phyloP scores from a whole-genome alignment of 2,888 invertebrate genomes.

The Vandiemenella viatica region DNA sequence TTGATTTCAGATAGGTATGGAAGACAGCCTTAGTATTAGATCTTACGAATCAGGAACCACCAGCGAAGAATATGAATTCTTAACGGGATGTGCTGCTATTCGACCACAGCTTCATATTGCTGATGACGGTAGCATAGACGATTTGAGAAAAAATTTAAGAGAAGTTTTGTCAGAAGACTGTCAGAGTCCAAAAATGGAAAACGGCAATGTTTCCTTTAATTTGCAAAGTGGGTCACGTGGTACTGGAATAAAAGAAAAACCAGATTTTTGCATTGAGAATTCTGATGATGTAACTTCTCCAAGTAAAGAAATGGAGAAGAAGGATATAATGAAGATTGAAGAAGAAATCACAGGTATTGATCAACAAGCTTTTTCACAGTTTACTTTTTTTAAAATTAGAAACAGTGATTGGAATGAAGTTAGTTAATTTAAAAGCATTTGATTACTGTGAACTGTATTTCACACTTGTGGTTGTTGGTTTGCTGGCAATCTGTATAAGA shows the following conservation, averaged over 20 bases:
- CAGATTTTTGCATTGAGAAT: too few relatives aligned
- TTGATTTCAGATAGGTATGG: too few relatives aligned
- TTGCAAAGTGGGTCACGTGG: conserved; percentile 36
- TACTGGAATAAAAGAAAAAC: too few relatives aligned
- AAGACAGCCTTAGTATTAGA: too few relatives aligned
- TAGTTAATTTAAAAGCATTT: too few relatives aligned
- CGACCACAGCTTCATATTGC: conserved; percentile 43
- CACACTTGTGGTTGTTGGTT: too few relatives aligned
- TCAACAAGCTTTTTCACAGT: too few relatives aligned
- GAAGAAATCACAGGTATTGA: too few relatives aligned
- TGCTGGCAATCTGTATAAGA: too few relatives aligned
- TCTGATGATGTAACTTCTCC: conserved; percentile 25
- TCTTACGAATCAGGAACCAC: conserved; percentile 51
- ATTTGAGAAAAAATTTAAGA: conserved; percentile 42
- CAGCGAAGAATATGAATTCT: conserved; percentile 54
- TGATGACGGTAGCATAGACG: conserved; percentile 46
- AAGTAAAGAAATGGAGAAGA: conserved; percentile 39
- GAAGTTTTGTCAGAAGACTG: conserved; percentile 30
- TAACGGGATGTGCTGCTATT: conserved; percentile 31
- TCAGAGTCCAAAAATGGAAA: conserved; percentile 13
- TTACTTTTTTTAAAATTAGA: too few relatives aligned
- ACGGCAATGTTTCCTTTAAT: conserved; percentile 7
- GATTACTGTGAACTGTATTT: too few relatives aligned
- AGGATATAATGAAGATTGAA: conserved; percentile 65
- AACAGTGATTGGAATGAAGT: too few relatives aligned